Conservation (phyloP, 92 coral and sea anemone species). For the Micromussa lordhowensis region DNA sequence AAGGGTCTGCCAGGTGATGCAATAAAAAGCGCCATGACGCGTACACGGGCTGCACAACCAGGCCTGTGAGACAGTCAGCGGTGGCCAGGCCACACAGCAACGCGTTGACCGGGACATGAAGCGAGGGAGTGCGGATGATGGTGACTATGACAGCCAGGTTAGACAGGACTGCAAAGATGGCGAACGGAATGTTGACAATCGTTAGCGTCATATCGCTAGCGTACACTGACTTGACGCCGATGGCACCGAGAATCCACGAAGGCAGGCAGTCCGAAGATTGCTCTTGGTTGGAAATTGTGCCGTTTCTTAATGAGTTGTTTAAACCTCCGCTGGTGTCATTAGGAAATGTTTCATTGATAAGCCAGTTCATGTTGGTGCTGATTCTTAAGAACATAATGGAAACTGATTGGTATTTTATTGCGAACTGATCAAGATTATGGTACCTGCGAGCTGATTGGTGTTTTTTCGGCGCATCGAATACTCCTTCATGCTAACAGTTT, state of each 20-base stretch:
- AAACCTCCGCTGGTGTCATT: neutral
- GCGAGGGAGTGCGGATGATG: slow-evolving; percentile 37
- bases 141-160: slow-evolving; percentile 48
- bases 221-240: neutral
- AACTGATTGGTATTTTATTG: no score
- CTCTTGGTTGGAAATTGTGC: no score
- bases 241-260: neutral
- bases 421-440: no score
- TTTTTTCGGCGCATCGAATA: no score
- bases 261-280: slow-evolving; percentile 7
- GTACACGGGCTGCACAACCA: slow-evolving; percentile 54
- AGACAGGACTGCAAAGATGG: slow-evolving; percentile 15
- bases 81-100: slow-evolving; percentile 63
- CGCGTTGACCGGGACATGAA: slow-evolving; percentile 58
- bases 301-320: neutral
- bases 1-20: slow-evolving; percentile 14
- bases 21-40: slow-evolving; percentile 33
- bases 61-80: slow-evolving; percentile 61
- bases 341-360: neutral
- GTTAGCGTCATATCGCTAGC: slow-evolving; percentile 4
- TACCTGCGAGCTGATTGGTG: no score
- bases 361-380: neutral
- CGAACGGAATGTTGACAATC: neutral
- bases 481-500: no score
- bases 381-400: neutral